phyloP scores from a whole-genome alignment of 2,113 vertebrate genomes.

The Cairina moschata region DNA sequence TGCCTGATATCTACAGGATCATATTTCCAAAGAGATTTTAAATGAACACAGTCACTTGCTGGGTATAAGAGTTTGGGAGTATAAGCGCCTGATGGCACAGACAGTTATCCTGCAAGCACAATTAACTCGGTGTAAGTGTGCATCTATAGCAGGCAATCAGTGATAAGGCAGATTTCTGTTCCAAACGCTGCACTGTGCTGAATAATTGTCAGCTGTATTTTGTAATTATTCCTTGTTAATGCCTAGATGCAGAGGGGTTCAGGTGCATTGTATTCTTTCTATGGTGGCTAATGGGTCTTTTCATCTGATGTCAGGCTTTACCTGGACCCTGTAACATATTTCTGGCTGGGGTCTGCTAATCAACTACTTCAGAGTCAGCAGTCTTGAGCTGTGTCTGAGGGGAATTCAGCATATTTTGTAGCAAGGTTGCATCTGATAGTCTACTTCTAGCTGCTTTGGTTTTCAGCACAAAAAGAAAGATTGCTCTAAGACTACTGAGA shows the following conservation, averaged over 20 bases:
- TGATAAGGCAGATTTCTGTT: background rate
- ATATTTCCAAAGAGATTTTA: background rate
- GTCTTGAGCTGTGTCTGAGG: background rate
- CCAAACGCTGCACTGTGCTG: background rate
- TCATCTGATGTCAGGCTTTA: background rate
- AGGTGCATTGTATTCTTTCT: background rate
- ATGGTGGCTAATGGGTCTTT: background rate
- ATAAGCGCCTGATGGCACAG: background rate
- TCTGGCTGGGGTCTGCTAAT: background rate
- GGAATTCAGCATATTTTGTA: background rate
- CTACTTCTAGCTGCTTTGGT: background rate
- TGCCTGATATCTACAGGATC: background rate
- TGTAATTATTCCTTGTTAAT: background rate
- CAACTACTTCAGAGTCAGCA: background rate
- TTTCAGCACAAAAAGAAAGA: background rate
- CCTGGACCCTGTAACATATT: background rate
- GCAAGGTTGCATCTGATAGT: background rate
- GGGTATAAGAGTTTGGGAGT: background rate
- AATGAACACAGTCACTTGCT: background rate
- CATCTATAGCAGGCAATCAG: rapidly evolving
- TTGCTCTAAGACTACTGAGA: conserved; percentile 7
- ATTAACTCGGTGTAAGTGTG: background rate
- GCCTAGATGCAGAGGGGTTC: background rate
- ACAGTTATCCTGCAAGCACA: background rate
- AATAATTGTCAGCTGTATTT: background rate